Evolutionary conservation across 2,113 vertebrate species (phyloP).

Genomic region (Motacilla tschutschensis): DNA sequence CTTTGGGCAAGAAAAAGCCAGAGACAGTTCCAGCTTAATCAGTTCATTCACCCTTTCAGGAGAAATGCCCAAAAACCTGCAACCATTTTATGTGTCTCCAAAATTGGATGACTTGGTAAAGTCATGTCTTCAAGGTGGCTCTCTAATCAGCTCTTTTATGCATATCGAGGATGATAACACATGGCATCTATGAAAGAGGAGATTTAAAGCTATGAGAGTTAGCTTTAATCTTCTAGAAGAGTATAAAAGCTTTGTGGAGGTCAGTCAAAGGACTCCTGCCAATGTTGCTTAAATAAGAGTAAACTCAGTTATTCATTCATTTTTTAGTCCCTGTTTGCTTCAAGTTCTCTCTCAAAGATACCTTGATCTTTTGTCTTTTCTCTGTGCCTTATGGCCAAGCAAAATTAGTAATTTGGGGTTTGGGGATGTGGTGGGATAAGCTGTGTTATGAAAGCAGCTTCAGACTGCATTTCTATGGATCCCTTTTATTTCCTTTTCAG

Average conservation of each 20-base stretch:
- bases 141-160: constrained; percentile 3
- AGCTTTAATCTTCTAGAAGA: not conserved
- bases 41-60: constrained; percentile 10
- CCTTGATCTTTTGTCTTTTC: not conserved
- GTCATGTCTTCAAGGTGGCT: constrained; percentile 10
- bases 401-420: not conserved
- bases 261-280: not conserved
- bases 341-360: not conserved
- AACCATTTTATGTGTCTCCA: not conserved
- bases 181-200: constrained; percentile 18
- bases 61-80: not conserved
- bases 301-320: not conserved
- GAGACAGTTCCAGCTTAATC: not conserved
- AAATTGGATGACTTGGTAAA: not conserved
- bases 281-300: not conserved
- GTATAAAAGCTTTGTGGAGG: constrained; percentile 1
- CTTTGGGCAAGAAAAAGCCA: not conserved
- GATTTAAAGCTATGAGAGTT: constrained; percentile 8
- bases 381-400: not conserved
- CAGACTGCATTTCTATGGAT: not conserved
- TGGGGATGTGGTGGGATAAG: not conserved
- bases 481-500: not conserved
- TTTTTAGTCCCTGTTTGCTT: not conserved
- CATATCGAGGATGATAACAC: not conserved
- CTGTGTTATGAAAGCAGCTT: not conserved